These are phyloP conservation scores for Lota lota DNA, from an alignment of 2,113 vertebrate species.

Conservation along the genomic window DNA sequence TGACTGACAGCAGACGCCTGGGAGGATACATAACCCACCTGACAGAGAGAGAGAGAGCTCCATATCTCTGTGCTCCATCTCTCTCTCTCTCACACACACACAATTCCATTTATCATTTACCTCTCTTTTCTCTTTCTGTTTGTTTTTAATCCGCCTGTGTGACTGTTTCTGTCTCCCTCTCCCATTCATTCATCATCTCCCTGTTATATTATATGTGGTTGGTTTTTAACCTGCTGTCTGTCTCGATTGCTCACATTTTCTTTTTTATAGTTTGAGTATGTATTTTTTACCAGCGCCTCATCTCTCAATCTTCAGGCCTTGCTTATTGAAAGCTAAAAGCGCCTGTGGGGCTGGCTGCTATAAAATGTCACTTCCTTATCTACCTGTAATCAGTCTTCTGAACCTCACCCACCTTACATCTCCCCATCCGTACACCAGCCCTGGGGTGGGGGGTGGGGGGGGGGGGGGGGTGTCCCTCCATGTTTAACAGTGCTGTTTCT, in stretches of 20 bases:
- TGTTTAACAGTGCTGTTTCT: slow-evolving; percentile 82
- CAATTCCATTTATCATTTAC: slow-evolving; percentile 1
- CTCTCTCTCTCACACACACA: slow-evolving; percentile 12
- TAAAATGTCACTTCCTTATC: neutral
- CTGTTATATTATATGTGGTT: no score
- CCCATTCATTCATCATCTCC: neutral
- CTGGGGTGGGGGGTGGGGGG: no score
- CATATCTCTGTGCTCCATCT: slow-evolving; percentile 15
- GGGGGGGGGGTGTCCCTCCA: slow-evolving; percentile 13
- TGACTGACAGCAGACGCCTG: slow-evolving; percentile 66
- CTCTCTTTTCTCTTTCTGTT: no score
- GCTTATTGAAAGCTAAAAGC: no score
- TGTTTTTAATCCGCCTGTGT: neutral
- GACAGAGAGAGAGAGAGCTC: slow-evolving; percentile 39
- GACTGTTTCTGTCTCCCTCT: slow-evolving; percentile 14
- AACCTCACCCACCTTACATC: neutral
- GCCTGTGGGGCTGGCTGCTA: neutral
- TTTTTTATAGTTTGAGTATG: no score
- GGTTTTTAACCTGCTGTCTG: neutral
- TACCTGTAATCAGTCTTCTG: neutral
- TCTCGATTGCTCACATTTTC: neutral
- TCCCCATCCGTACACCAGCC: no score
- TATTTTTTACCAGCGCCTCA: no score
- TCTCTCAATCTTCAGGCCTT: no score
- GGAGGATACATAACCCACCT: slow-evolving; percentile 64